Percentiles rank a stretch among this genome's conserved stretches.
Conservation (phyloP, 2,113 vertebrate species). For the Syngnathus floridae region DNA sequence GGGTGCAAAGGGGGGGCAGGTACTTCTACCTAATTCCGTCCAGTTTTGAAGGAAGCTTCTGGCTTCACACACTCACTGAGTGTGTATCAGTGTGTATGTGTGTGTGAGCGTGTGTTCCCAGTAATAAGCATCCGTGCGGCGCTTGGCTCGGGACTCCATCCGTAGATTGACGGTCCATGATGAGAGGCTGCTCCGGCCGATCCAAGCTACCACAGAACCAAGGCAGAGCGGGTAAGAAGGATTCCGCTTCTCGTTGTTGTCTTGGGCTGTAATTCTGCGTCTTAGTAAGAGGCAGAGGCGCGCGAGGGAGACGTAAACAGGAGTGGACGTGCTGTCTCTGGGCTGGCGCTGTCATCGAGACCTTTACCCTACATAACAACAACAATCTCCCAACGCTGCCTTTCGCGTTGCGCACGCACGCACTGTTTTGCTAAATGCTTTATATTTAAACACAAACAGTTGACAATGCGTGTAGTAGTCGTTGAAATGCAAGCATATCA, state of each 20-base stretch:
- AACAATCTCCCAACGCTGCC: conserved; percentile 5
- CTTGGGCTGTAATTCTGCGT: not conserved
- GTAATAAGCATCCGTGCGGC: not conserved
- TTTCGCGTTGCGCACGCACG: not conserved
- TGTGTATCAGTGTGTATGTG: conserved; percentile 1
- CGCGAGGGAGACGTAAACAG: conserved; percentile 47
- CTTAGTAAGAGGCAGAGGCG: not conserved
- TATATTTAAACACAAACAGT: too few relatives aligned
- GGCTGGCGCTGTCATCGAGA: conserved; percentile 32
- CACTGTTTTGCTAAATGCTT: not conserved
- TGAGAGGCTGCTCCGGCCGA: conserved; percentile 71
- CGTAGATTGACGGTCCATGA: conserved; percentile 46
- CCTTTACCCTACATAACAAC: conserved; percentile 53
- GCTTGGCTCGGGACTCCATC: conserved; percentile 34
- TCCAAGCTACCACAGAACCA: conserved; percentile 50
- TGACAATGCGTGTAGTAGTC: not conserved
- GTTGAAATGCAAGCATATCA: not conserved
- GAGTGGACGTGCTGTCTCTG: conserved; percentile 14
- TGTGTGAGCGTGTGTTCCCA: not conserved
- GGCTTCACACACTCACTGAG: conserved; percentile 22
- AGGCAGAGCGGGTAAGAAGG: conserved; percentile 60
- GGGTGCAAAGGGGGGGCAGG: conserved; percentile 24
- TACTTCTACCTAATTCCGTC: conserved; percentile 18
- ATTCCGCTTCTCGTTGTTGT: not conserved
- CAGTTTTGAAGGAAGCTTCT: conserved; percentile 27